Evolutionary conservation across 2,888 invertebrate genomes (phyloP).

Genomic region (Saturnia pavonia): DNA sequence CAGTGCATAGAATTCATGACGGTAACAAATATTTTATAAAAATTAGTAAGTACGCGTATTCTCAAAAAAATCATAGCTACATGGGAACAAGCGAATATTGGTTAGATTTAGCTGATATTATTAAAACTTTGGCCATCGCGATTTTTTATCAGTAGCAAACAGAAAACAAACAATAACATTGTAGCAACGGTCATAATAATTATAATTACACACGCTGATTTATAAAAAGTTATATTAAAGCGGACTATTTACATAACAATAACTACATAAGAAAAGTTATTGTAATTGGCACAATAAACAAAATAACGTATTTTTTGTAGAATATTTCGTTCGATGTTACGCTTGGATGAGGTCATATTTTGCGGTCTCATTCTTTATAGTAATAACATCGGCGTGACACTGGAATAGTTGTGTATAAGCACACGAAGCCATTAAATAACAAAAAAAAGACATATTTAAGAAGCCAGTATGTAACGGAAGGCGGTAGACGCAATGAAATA

Average conservation of each 20-base stretch:
- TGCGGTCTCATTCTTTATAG: neutral
- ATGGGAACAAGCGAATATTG: neutral
- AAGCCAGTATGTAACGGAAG: neutral
- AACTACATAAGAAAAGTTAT: neutral
- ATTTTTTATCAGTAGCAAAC: neutral
- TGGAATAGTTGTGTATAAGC: too few relatives aligned
- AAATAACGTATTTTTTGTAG: neutral
- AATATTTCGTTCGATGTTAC: neutral
- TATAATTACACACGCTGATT: neutral
- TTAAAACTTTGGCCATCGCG: neutral
- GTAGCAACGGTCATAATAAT: neutral
- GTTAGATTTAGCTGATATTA: neutral
- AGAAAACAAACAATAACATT: neutral
- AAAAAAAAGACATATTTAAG: neutral
- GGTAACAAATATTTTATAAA: too few relatives aligned
- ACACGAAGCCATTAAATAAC: too few relatives aligned
- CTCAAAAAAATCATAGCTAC: neutral
- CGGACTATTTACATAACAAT: conserved; percentile 4
- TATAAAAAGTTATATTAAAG: neutral
- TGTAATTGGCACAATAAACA: neutral
- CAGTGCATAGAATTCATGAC: too few relatives aligned
- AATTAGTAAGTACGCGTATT: too few relatives aligned
- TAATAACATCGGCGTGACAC: neutral
- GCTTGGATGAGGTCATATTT: neutral
- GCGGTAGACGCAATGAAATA: neutral